phyloP scores from a whole-genome alignment of 2,797 vertebrate genomes.

The Artibeus lituratus region DNA sequence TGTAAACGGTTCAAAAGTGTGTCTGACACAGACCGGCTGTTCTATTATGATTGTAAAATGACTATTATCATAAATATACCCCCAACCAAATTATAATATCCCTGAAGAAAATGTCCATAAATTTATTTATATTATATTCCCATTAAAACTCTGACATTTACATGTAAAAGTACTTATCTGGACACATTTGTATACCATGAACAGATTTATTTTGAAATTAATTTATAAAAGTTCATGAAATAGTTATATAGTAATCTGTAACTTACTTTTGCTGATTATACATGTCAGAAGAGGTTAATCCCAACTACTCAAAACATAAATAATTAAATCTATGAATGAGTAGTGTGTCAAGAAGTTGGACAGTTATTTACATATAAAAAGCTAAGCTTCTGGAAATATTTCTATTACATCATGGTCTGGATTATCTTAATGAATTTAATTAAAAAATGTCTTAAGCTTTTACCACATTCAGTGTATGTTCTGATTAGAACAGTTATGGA shows the following conservation, averaged over 20 bases:
- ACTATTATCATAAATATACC: neutral
- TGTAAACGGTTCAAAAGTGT: neutral
- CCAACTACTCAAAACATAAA: neutral
- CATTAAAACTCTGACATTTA: neutral
- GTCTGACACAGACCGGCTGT: neutral
- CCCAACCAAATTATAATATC: neutral
- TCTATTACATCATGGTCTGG: neutral
- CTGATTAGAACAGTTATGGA: neutral
- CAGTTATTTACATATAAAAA: neutral
- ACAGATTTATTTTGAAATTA: conserved; percentile 9
- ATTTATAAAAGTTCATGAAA: neutral
- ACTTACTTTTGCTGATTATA: neutral
- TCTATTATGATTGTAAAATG: neutral
- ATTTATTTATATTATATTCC: neutral
- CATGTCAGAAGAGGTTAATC: conserved; percentile 10
- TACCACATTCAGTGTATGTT: neutral
- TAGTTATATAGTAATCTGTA: neutral
- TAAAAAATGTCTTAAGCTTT: neutral
- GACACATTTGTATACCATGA: neutral
- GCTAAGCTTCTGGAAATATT: neutral
- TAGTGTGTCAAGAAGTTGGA: neutral
- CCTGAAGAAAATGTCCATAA: neutral
- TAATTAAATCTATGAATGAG: conserved; percentile 1
- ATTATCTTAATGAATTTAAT: conserved; percentile 20
- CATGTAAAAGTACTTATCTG: neutral